A percentile compares a stretch with the other conserved stretches of the same genome.
Conservation (phyloP, 2,113 vertebrate species). For the Ifrita kowaldi region DNA sequence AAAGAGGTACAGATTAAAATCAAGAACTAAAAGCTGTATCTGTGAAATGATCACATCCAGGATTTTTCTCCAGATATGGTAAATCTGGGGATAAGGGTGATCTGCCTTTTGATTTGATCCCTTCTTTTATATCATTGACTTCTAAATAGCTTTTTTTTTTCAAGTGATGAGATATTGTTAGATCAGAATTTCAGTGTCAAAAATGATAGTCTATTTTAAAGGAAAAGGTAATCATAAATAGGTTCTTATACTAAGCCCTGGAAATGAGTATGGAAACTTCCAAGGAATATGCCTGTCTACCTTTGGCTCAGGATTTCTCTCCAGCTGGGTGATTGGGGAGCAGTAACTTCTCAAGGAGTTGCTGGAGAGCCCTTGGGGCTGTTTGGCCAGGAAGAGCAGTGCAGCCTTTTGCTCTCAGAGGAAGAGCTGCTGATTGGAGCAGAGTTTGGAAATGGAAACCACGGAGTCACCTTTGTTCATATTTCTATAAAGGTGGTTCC, state of each 20-base stretch:
- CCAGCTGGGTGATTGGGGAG: neutral
- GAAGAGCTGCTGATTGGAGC: rapidly evolving
- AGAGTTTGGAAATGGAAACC: neutral
- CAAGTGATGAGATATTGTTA: neutral
- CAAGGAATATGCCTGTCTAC: neutral
- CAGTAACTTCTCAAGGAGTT: neutral
- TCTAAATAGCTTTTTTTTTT: neutral
- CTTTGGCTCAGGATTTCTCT: neutral
- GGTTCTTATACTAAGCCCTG: neutral
- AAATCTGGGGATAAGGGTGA: rapidly evolving
- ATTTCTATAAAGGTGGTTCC: neutral
- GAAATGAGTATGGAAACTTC: neutral
- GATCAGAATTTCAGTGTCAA: neutral
- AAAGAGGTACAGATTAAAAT: neutral
- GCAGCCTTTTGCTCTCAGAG: neutral
- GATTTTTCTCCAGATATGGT: neutral
- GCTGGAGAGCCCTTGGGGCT: neutral
- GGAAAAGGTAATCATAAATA: neutral
- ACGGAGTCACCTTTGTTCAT: rapidly evolving
- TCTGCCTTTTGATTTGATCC: neutral
- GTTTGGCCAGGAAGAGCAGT: neutral
- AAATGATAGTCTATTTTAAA: neutral
- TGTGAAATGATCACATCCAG: rapidly evolving
- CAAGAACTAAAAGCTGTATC: neutral
- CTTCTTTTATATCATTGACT: neutral